These are phyloP conservation scores for Callorhinus ursinus DNA, from an alignment of 2,113 vertebrate species.

Conservation along the genomic window DNA sequence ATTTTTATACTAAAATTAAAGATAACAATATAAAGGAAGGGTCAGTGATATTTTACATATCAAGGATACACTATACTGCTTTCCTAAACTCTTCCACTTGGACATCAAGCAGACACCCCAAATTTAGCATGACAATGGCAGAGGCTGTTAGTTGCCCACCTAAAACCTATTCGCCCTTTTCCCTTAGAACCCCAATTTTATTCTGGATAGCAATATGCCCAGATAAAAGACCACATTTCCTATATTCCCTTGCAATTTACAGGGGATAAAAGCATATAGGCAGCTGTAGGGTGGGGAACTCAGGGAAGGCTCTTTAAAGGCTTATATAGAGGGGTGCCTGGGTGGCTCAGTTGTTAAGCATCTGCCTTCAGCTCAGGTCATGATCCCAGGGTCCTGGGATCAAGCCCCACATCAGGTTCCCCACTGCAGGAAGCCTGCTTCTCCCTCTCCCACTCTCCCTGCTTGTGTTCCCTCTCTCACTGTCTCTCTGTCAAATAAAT, in stretches of 20 bases:
- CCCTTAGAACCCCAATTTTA: background rate
- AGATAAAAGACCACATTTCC: background rate
- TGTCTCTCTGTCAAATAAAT: too few species aligned
- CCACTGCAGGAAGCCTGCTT: too few species aligned
- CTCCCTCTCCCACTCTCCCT: too few species aligned
- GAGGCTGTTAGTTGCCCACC: background rate
- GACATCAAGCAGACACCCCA: background rate
- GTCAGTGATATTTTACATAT: background rate
- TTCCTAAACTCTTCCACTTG: background rate
- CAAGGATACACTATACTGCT: background rate
- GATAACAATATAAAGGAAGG: background rate
- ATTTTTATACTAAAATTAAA: slow-evolving; percentile 42
- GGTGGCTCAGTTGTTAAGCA: too few species aligned
- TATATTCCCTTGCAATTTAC: background rate
- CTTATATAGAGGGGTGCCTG: background rate
- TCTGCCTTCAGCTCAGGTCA: too few species aligned
- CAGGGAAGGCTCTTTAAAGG: background rate
- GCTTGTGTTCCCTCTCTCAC: too few species aligned
- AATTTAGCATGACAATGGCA: background rate
- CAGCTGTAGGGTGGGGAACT: background rate
- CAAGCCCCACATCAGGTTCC: too few species aligned
- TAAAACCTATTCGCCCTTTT: background rate
- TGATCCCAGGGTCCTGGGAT: too few species aligned
- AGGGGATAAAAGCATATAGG: background rate
- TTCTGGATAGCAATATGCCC: background rate